Base-by-base conservation (phyloP, 2,113 vertebrate genomes). In the Poeciliopsis turrubarensis region DNA sequence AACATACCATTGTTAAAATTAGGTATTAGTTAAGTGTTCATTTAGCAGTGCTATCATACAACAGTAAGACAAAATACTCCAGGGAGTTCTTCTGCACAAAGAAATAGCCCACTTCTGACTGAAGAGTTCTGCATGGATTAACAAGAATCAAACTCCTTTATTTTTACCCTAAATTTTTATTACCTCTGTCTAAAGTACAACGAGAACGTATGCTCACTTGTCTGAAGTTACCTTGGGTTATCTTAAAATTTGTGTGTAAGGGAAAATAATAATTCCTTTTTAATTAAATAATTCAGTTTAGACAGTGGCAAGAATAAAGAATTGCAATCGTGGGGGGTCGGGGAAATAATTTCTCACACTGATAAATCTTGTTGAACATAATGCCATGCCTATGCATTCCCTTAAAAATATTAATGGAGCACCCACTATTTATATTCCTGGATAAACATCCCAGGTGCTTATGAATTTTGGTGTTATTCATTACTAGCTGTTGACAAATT, bases 201-300 rank as follows among this genome's bases (percentile, higher is more conserved):
- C 34, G 3, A 37, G 34, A 37, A 37, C 2, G 79, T 73, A 78
- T 78, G 80, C 87, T 80, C 82, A 76, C 87, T 89, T 84, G 79
- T 63, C 79, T 75, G 68, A 7, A 27, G 62, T 76, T 73, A 70
- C 60, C 68, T 60, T 63, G 37, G 61, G 70, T 78, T 30, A 60
- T 62, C 79, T 69, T 69, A 78, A 79, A 65, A 81, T 82, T 82
- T 72, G 78, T 76, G 82, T 78, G 83, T 81, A 73, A 74, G 44
- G 74, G 90, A 90, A 57, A 75, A 65, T 92, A 44, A 92, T 93
- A 72, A 92, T 77, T 77, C 81, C 75, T 80, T 83, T 86, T 86
- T 90, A 87, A 88, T 88, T 90, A 88, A 94, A 94, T 92, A 89
- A 93, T 89, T 88, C 86, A 89, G 90, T 92, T 93, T 92, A 93